These are phyloP conservation scores for Paracentrotus lividus DNA, from an alignment of 53 echinoderm and acorn worm genomes.

Conservation along the genomic window DNA sequence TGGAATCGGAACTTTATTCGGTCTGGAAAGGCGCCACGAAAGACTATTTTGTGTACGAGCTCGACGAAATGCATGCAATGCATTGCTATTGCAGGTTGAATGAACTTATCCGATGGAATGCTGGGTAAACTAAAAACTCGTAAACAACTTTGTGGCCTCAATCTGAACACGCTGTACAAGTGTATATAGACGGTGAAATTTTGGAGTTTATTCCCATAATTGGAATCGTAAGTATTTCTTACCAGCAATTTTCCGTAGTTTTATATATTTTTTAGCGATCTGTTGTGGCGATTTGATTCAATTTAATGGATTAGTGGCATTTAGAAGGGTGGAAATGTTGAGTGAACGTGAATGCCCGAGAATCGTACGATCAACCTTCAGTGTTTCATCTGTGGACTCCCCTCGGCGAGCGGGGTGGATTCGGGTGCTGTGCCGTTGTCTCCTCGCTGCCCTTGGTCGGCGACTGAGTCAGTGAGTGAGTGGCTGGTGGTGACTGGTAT, in stretches of 20 bases:
- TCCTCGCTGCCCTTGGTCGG: neutral
- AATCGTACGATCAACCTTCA: neutral
- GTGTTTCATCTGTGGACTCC: neutral
- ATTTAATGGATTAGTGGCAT: neutral
- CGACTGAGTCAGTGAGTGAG: neutral
- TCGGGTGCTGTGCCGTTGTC: neutral
- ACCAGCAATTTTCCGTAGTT: neutral
- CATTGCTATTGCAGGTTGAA: no score
- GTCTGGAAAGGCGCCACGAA: conserved; percentile 6
- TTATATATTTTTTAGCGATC: neutral
- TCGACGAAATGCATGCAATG: neutral
- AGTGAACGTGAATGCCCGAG: neutral
- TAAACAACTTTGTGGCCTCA: conserved; percentile 61
- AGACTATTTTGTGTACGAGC: neutral
- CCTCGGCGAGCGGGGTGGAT: neutral
- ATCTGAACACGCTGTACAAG: neutral
- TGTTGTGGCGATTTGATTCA: neutral
- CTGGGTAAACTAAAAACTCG: conserved; percentile 62
- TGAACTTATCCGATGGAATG: conserved; percentile 57
- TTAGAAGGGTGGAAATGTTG: neutral
- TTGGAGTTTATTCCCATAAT: neutral
- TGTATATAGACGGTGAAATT: neutral
- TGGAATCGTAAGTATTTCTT: conserved; percentile 27
- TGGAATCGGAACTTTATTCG: neutral
- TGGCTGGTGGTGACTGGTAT: neutral